Evolutionary conservation across 2,888 invertebrate genomes (phyloP).

Genomic region (Falcaria lacertinaria): DNA sequence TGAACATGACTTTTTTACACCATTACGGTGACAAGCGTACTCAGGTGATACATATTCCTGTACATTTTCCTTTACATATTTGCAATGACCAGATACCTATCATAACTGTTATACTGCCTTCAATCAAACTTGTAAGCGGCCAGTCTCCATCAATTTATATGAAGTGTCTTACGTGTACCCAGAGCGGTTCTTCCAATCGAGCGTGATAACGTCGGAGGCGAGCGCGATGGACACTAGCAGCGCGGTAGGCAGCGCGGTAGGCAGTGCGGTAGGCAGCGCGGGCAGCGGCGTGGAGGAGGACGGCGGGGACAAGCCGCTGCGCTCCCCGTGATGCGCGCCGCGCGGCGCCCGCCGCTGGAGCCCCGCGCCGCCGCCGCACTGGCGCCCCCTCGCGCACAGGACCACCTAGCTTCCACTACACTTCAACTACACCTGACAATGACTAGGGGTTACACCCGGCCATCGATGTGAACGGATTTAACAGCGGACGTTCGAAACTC

Average conservation of each 20-base stretch:
- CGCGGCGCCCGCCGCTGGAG: constrained; percentile 52
- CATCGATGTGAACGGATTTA: no score
- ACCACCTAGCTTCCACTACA: constrained; percentile 32
- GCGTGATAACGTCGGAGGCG: constrained; percentile 77
- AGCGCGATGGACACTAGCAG: constrained; percentile 76
- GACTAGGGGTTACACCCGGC: no score
- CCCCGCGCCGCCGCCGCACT: constrained; percentile 70
- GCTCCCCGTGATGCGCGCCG: constrained; percentile 37
- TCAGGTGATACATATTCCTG: no score
- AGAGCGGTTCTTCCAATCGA: constrained; percentile 83
- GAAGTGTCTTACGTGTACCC: constrained; percentile 17
- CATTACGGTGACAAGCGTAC: no score
- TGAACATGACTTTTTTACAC: no score
- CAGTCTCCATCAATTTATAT: constrained; percentile 6
- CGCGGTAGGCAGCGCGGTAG: constrained; percentile 49
- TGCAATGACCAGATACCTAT: no score
- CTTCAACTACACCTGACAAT: no score
- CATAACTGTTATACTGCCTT: no score
- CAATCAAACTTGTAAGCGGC: neutral
- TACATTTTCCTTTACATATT: no score
- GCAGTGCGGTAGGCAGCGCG: constrained; percentile 46
- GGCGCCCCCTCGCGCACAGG: constrained; percentile 68
- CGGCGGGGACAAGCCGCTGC: constrained; percentile 66
- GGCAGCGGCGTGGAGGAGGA: constrained; percentile 62
- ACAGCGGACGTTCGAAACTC: no score